A percentile compares a stretch with the other conserved stretches of the same genome.
These are phyloP conservation scores for Bactericera cockerelli DNA, from an alignment of 1,140 invertebrate genomes.

Conservation along the genomic window DNA sequence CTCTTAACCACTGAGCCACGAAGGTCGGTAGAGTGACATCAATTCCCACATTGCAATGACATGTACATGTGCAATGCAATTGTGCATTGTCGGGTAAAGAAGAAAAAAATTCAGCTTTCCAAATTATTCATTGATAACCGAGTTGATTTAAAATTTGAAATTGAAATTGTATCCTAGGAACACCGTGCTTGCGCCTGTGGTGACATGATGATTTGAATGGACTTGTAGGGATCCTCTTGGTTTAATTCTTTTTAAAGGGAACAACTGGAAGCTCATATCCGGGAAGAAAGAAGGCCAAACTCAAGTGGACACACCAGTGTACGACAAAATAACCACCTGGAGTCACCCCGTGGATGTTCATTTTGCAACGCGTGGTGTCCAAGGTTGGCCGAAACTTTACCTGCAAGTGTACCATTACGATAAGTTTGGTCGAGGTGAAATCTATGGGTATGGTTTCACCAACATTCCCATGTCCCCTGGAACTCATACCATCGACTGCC, in stretches of 20 bases:
- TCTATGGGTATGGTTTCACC: conserved; percentile 71
- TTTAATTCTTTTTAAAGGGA: conserved; percentile 35
- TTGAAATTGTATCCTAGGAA: too few relatives aligned
- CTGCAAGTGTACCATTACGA: conserved; percentile 72
- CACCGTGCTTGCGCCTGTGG: too few relatives aligned
- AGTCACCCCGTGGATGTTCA: conserved; percentile 74
- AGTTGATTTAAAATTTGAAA: too few relatives aligned
- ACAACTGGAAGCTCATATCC: conserved; percentile 60
- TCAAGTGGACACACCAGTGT: conserved; percentile 57
- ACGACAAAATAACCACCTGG: conserved; percentile 50
- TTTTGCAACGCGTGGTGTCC: conserved; percentile 62
- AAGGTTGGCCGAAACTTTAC: conserved; percentile 76
- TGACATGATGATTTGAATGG: too few relatives aligned
- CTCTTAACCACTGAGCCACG: too few relatives aligned
- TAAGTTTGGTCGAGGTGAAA: conserved; percentile 52
- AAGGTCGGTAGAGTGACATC: too few relatives aligned
- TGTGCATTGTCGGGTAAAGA: too few relatives aligned
- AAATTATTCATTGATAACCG: too few relatives aligned
- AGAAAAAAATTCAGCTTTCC: too few relatives aligned
- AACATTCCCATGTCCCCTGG: conserved; percentile 70
- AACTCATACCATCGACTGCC: conserved; percentile 55
- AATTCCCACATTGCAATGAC: too few relatives aligned
- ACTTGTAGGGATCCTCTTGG: too few relatives aligned
- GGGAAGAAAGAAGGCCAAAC: conserved; percentile 67
- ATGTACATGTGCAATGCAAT: too few relatives aligned